Percentiles rank a stretch among this genome's conserved stretches.
These are phyloP conservation scores for Scolopax mira DNA, from an alignment of 2,113 vertebrate species.

Conservation along the genomic window DNA sequence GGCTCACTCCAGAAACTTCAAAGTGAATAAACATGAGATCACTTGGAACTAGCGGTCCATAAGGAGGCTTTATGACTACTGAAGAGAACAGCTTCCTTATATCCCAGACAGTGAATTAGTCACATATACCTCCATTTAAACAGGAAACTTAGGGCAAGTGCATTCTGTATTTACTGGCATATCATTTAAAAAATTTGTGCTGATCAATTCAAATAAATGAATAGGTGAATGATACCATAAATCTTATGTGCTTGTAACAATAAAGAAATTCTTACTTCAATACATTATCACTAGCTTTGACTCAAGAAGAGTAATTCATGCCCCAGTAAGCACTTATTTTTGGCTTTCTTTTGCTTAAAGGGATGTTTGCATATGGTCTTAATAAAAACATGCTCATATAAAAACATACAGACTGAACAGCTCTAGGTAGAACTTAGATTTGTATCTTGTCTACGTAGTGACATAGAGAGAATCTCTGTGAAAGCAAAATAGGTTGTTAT, in stretches of 20 bases:
- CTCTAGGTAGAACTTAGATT: background rate
- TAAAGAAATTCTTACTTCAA: background rate
- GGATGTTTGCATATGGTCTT: background rate
- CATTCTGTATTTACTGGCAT: background rate
- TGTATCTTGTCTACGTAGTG: background rate
- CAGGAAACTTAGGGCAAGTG: background rate
- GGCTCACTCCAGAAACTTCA: background rate
- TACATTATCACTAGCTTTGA: background rate
- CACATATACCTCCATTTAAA: background rate
- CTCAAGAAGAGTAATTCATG: background rate
- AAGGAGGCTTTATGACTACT: background rate
- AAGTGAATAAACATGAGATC: background rate
- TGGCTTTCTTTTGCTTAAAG: background rate
- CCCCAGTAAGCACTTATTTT: background rate
- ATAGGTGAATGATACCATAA: background rate
- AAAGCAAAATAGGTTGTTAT: background rate
- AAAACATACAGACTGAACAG: background rate
- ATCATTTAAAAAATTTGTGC: background rate
- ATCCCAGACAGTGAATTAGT: background rate
- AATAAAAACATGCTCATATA: background rate
- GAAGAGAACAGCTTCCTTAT: background rate
- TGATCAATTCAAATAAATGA: background rate
- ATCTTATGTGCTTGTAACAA: background rate
- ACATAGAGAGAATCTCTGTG: background rate
- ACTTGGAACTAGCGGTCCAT: background rate